phyloP scores from a whole-genome alignment of 2,888 invertebrate species.

The Nemurella pictetii region DNA sequence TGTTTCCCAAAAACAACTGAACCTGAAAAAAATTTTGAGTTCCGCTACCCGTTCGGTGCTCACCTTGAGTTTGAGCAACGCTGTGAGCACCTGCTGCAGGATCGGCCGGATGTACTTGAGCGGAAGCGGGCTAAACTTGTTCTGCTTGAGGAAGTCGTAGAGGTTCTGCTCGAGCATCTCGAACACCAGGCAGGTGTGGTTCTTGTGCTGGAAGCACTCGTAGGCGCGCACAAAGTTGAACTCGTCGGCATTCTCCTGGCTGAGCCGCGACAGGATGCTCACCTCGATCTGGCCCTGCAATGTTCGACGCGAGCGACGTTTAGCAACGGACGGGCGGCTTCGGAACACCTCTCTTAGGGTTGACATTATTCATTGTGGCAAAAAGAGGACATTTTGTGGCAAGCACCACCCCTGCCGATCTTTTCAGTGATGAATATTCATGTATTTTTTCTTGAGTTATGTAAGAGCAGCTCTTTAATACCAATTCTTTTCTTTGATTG shows the following conservation, averaged over 20 bases:
- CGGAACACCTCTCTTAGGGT: no score
- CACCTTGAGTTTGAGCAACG: slow-evolving; percentile 88
- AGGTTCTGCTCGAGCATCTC: slow-evolving; percentile 99
- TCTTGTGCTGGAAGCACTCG: slow-evolving; percentile 99
- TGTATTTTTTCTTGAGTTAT: no score
- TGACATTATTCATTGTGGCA: no score
- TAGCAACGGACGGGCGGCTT: no score
- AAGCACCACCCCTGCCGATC: no score
- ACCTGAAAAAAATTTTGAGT: neutral
- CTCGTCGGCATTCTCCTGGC: slow-evolving; percentile 98
- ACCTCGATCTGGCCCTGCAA: slow-evolving; percentile 56
- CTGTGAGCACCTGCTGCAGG: slow-evolving; percentile 92
- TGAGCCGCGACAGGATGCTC: slow-evolving; percentile 87
- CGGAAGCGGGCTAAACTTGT: slow-evolving; percentile 98
- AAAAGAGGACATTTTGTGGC: no score
- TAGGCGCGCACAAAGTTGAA: slow-evolving; percentile 99
- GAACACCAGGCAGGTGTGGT: slow-evolving; percentile 98
- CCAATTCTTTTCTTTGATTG: no score
- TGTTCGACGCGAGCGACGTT: neutral
- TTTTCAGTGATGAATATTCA: no score
- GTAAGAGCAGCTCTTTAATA: no score
- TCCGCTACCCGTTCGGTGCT: slow-evolving; percentile 27
- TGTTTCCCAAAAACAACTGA: no score
- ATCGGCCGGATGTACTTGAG: slow-evolving; percentile 98
- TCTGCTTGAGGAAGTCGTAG: slow-evolving; percentile 99